Percentiles rank a stretch among this genome's conserved stretches.
phyloP scores from a whole-genome alignment of 2,888 invertebrate genomes.

The Caenorhabditis doughertyi region DNA sequence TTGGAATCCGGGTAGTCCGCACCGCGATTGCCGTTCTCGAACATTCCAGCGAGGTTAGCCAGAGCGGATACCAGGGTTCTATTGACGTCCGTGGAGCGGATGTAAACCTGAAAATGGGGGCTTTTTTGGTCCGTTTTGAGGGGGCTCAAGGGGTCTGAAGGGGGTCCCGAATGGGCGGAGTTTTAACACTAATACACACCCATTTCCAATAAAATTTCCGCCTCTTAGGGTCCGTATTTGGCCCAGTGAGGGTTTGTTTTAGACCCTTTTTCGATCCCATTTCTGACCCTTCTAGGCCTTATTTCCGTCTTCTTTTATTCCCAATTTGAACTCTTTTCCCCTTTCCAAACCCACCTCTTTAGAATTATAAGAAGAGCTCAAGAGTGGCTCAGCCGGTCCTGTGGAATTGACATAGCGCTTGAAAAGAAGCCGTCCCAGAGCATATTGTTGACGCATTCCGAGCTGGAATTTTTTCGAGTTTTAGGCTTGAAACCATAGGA shows the following conservation, averaged over 20 bases:
- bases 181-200: too few species aligned
- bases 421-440: constrained; percentile 72
- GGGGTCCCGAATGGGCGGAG: too few species aligned
- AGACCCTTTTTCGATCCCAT: too few species aligned
- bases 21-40: constrained; percentile 83
- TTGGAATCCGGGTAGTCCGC: constrained; percentile 70
- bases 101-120: constrained; percentile 78
- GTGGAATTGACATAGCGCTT: constrained; percentile 71
- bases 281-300: too few species aligned
- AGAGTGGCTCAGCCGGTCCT: constrained; percentile 43
- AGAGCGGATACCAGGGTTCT: constrained; percentile 89
- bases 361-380: constrained; percentile 64
- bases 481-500: too few species aligned
- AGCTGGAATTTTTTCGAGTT: constrained; percentile 72
- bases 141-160: too few species aligned
- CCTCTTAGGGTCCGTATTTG: too few species aligned
- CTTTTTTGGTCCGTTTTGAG: too few species aligned
- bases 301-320: too few species aligned
- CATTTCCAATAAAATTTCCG: too few species aligned
- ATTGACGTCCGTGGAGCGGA: constrained; percentile 83
- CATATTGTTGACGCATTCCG: constrained; percentile 78
- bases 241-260: too few species aligned
- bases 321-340: neutral
- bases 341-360: constrained; percentile 66
- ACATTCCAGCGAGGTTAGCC: constrained; percentile 90